Conservation (phyloP, 2,888 invertebrate genomes). For the Pinctada fucata region DNA sequence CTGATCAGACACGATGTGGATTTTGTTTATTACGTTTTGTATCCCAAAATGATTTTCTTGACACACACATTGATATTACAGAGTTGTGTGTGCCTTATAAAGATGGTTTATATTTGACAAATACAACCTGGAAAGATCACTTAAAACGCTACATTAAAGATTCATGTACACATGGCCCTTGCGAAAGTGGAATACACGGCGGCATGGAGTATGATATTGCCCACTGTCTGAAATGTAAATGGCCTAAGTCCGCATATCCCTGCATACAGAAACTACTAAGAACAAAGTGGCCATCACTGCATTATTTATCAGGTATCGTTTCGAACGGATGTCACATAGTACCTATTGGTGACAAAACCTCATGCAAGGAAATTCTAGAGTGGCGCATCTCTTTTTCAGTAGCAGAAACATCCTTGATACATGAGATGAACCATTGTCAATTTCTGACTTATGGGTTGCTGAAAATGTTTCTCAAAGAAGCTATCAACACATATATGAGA, state of each 20-base stretch:
- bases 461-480: too few species aligned
- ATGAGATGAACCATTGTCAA: conserved; percentile 9
- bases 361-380: background rate
- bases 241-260: conserved; percentile 2
- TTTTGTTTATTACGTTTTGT: too few species aligned
- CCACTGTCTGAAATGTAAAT: background rate
- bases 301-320: background rate
- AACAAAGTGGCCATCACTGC: background rate
- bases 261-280: conserved; percentile 2
- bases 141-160: too few species aligned
- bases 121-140: too few species aligned
- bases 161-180: conserved; percentile 7
- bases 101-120: too few species aligned
- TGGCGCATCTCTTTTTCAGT: conserved; percentile 13
- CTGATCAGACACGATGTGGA: too few species aligned
- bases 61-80: too few species aligned
- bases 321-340: background rate
- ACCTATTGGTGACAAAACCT: too few species aligned
- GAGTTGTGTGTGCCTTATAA: too few species aligned
- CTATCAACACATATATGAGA: too few species aligned
- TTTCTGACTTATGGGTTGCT: conserved; percentile 11
- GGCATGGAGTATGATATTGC: background rate
- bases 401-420: background rate
- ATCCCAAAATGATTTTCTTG: too few species aligned
- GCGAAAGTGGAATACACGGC: conserved; percentile 1